These are phyloP conservation scores for Trachymyrmex septentrionalis DNA, from an alignment of 1,140 invertebrate species.

Conservation along the genomic window DNA sequence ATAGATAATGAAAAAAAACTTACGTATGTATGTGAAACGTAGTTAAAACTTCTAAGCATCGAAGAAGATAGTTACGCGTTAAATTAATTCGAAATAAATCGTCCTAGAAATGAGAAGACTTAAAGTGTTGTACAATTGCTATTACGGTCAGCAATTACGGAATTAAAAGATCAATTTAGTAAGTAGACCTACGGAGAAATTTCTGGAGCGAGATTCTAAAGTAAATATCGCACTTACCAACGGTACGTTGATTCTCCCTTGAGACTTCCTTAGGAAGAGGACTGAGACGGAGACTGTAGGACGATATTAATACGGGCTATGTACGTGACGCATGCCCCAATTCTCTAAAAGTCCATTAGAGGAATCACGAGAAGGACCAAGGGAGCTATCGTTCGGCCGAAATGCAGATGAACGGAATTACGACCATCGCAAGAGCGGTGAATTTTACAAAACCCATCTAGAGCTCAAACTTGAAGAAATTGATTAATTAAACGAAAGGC, in stretches of 20 bases:
- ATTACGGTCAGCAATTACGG: slow-evolving; percentile 40
- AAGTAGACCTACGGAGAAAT: slow-evolving; percentile 42
- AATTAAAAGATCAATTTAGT: slow-evolving; percentile 61
- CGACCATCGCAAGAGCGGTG: background rate
- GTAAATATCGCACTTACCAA: slow-evolving; percentile 60
- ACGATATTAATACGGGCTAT: slow-evolving; percentile 70
- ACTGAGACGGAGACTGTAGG: slow-evolving; percentile 51
- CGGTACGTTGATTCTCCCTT: slow-evolving; percentile 13
- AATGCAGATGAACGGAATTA: slow-evolving; percentile 43
- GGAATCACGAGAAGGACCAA: slow-evolving; percentile 54
- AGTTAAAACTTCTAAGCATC: background rate
- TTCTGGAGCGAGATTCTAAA: slow-evolving; percentile 48
- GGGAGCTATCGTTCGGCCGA: slow-evolving; percentile 35
- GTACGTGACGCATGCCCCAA: slow-evolving; percentile 74
- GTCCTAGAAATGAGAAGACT: slow-evolving; percentile 9
- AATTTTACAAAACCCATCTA: background rate
- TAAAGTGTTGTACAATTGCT: slow-evolving; percentile 6
- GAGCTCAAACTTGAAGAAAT: background rate
- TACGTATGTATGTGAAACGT: background rate
- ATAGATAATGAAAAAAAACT: background rate
- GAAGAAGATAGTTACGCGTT: background rate
- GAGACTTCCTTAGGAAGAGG: slow-evolving; percentile 25
- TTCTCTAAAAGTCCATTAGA: slow-evolving; percentile 78
- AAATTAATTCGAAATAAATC: slow-evolving; percentile 16
- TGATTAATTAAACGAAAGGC: background rate